Evolutionary conservation across 2,113 vertebrate species (phyloP).

Genomic region (Chaetodon trifascialis): DNA sequence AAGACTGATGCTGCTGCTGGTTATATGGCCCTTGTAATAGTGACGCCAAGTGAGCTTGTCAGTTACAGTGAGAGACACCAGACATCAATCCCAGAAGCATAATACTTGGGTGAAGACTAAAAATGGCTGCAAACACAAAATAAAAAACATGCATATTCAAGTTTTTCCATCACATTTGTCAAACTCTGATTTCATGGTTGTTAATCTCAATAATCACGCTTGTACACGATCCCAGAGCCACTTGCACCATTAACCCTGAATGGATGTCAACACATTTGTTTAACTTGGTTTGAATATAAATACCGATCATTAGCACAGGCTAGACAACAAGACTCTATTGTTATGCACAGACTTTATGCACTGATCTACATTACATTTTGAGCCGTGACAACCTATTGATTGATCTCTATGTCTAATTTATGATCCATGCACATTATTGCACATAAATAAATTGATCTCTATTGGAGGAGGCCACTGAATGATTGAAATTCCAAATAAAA

Average conservation of each 20-base stretch:
- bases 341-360: slow-evolving; percentile 25
- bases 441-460: not conserved
- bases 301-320: not conserved
- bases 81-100: slow-evolving; percentile 24
- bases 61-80: slow-evolving; percentile 31
- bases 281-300: not conserved
- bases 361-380: not conserved
- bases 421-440: too few species aligned
- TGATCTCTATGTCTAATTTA: not conserved
- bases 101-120: slow-evolving; percentile 4
- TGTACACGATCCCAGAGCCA: not conserved
- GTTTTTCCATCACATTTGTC: slow-evolving; percentile 9
- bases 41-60: slow-evolving; percentile 39
- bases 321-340: slow-evolving; percentile 11
- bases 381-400: slow-evolving; percentile 7
- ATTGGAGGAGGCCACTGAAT: not conserved
- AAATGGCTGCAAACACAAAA: slow-evolving; percentile 16
- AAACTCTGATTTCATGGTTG: slow-evolving; percentile 6
- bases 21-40: slow-evolving; percentile 42
- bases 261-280: not conserved
- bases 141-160: slow-evolving; percentile 13
- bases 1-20: slow-evolving; percentile 39
- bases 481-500: not conserved
- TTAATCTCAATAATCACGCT: not conserved
- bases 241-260: not conserved